Evolutionary conservation across 2,797 vertebrate species (phyloP), one percentile per base, ranked within the genome.

Genomic region (Manis pentadactyla): DNA sequence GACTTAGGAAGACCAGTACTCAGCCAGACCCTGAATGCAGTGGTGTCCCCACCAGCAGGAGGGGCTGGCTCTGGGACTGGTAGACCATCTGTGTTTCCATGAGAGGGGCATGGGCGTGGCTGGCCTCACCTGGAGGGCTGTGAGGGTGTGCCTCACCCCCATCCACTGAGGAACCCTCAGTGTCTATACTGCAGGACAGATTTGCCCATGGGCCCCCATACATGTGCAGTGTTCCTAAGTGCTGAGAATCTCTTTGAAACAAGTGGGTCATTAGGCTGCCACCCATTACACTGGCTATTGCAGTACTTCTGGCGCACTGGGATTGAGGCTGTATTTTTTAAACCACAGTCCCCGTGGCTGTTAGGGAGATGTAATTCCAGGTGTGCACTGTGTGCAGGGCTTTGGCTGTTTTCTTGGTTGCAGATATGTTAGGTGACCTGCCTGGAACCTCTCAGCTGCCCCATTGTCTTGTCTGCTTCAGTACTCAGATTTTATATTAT

Each of bases 401-500:
- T 39, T 13, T 39, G 19, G 18, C 19, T 25, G 4, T 66, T 64
- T 15, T 34, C 59, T 59, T 18, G 0, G 59, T 13, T 13, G 7
- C 81, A 3, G 4, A 0, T 4, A 3, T 10, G 29, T 39, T 29
- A 1, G 3, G 1, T 21, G 6, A 12, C 31, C 66, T 29, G 63
- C 23, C 15, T 6, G 2, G 46, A 63, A 7, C 57, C 37, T 91
- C 4, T 23, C 27, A 11, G 11, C 13, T 39, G 42, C 34, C 7
- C n/a, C 2, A 0, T 25, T 5, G 25, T 18, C 31, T 39, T 42
- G 13, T 46, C 39, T n/a, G 29, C 55, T 46, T 64, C 6, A n/a
- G 31, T 1, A 2, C 9, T 12, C 63, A 21, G 1, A n/a, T 51
- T 46, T 31, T 9, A 0, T n/a, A 0, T 19, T 19, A 12, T n/a